These are phyloP conservation scores for Cetoscarus ocellatus DNA, from an alignment of 2,797 vertebrate genomes.

Conservation along the genomic window DNA sequence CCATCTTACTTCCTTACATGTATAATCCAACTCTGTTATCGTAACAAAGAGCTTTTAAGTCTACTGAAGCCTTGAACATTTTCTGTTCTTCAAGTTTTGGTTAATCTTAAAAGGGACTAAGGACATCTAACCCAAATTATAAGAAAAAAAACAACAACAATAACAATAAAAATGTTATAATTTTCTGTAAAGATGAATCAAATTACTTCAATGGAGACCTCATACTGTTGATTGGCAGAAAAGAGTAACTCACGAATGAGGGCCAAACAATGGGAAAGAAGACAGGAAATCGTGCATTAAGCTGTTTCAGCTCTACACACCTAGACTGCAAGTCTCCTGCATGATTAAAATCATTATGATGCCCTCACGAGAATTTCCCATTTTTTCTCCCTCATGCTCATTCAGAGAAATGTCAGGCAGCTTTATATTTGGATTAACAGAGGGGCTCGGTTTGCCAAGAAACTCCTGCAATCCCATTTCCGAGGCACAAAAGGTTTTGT, in stretches of 20 bases:
- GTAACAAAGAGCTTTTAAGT: too few relatives aligned
- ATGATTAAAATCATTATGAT: slow-evolving; percentile 38
- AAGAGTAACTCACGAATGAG: neutral
- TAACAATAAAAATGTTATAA: neutral
- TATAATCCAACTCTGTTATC: too few relatives aligned
- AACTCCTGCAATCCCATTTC: slow-evolving; percentile 27
- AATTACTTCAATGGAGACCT: slow-evolving; percentile 12
- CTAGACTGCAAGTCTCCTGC: slow-evolving; percentile 3
- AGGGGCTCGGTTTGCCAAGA: slow-evolving; percentile 32
- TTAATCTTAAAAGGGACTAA: too few relatives aligned
- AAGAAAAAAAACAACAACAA: slow-evolving; percentile 4
- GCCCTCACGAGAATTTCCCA: slow-evolving; percentile 14
- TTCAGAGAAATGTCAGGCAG: slow-evolving; percentile 18
- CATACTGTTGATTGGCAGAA: neutral
- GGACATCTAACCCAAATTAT: slow-evolving; percentile 4
- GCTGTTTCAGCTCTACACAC: neutral
- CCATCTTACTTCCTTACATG: too few relatives aligned
- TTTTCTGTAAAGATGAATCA: neutral
- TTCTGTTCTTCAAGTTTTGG: too few relatives aligned
- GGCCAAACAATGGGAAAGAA: neutral
- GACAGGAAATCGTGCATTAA: neutral
- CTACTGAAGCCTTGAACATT: too few relatives aligned
- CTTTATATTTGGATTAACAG: slow-evolving; percentile 33
- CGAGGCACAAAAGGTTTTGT: slow-evolving; percentile 28
- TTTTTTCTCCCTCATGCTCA: slow-evolving; percentile 8